Evolutionary conservation across 2,113 vertebrate genomes (phyloP).

Genomic region (Gavia stellata): DNA sequence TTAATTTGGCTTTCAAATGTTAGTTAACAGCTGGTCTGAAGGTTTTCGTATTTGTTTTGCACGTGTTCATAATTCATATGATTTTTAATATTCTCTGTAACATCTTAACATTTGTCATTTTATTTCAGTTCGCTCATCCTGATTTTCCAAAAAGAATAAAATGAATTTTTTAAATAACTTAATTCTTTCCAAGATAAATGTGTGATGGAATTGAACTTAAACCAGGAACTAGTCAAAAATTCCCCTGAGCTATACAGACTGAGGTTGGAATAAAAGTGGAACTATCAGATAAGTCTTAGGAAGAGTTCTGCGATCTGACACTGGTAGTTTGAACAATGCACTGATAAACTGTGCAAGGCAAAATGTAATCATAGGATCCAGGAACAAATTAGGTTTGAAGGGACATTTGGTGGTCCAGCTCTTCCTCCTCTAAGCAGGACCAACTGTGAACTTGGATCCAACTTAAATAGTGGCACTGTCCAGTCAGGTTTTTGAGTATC

Average conservation of each 20-base stretch:
- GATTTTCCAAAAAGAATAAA: not conserved
- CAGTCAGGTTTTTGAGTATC: not conserved
- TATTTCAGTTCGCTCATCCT: not conserved
- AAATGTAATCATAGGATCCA: not conserved
- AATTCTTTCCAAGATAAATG: not conserved
- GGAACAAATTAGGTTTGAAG: not conserved
- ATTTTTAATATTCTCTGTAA: conserved; percentile 36
- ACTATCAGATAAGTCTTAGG: not conserved
- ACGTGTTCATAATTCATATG: not conserved
- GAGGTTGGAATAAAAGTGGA: conserved; percentile 13
- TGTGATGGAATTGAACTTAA: not conserved
- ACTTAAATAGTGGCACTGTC: not conserved
- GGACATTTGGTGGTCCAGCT: not conserved
- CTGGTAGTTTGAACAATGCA: not conserved
- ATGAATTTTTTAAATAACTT: not conserved
- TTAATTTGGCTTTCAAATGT: conserved; percentile 72
- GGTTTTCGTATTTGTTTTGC: conserved; percentile 66
- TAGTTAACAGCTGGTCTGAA: conserved; percentile 74
- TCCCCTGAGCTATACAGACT: not conserved
- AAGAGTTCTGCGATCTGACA: not conserved
- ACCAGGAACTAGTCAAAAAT: not conserved
- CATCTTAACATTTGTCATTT: conserved; percentile 16
- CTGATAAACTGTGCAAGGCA: not conserved
- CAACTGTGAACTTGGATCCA: not conserved
- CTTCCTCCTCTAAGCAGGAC: not conserved